Evolutionary conservation across 2,797 vertebrate genomes (phyloP).

Genomic region (Pithecia hirsuta): DNA sequence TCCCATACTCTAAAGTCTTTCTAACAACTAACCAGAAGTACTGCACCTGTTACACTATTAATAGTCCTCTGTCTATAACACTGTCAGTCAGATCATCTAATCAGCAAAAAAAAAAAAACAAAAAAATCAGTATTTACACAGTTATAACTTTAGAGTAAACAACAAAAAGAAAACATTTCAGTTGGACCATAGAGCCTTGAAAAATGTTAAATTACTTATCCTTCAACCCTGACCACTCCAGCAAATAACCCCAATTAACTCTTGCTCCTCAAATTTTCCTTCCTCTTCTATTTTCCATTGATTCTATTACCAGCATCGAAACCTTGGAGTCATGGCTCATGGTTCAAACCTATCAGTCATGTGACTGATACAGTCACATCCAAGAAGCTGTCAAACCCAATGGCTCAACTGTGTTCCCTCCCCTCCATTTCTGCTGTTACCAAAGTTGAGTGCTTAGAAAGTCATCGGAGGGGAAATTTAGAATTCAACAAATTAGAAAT

Average conservation of each 20-base stretch:
- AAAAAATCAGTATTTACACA: neutral
- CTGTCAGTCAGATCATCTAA: neutral
- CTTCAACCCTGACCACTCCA: neutral
- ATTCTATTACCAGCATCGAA: neutral
- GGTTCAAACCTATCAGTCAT: neutral
- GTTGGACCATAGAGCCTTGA: neutral
- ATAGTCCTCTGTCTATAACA: neutral
- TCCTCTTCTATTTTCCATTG: neutral
- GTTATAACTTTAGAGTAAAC: neutral
- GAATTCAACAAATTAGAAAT: neutral
- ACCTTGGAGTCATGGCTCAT: rapidly evolving
- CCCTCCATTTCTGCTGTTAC: neutral
- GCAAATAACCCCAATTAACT: neutral
- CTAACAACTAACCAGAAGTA: neutral
- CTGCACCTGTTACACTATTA: rapidly evolving
- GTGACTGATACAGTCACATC: too few relatives aligned
- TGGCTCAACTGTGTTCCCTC: neutral
- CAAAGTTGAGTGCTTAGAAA: neutral
- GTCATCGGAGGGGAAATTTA: rapidly evolving
- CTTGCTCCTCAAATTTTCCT: neutral
- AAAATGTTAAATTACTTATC: neutral
- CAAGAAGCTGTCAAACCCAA: neutral
- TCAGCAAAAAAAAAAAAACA: neutral
- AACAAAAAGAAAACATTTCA: neutral
- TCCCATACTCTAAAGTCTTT: neutral